A percentile compares a stretch with the other conserved stretches of the same genome.
phyloP scores from a whole-genome alignment of 2,797 vertebrate genomes.

The Lutjanus campechanus region DNA sequence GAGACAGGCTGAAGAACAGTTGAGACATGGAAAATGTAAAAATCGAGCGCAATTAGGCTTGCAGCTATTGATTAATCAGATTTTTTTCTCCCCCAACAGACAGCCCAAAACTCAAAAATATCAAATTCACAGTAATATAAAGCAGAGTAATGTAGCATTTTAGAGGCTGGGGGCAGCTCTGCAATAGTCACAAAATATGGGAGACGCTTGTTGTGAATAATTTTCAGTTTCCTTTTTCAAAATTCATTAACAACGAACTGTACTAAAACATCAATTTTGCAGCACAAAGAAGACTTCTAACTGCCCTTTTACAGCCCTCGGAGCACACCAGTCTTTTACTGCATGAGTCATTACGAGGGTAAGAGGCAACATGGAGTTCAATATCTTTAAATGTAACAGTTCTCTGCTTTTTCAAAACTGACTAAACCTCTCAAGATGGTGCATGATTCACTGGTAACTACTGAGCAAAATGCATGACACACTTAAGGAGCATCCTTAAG shows the following conservation, averaged over 20 bases:
- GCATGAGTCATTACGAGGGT: not conserved
- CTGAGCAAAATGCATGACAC: not conserved
- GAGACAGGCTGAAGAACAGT: not conserved
- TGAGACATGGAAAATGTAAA: not conserved
- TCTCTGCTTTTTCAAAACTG: not conserved
- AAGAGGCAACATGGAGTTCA: not conserved
- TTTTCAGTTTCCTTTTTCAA: not conserved
- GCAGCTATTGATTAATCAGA: not conserved
- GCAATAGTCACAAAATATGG: not conserved
- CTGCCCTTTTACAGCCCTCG: not conserved
- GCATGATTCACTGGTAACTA: not conserved
- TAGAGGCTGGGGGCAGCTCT: not conserved
- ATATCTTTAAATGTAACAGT: not conserved
- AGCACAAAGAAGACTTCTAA: slow-evolving; percentile 6
- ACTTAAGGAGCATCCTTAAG: not conserved
- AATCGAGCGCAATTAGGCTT: not conserved
- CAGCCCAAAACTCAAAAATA: not conserved
- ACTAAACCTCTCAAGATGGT: not conserved
- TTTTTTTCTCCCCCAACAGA: not conserved
- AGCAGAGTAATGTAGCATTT: not conserved
- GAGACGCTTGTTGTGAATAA: not conserved
- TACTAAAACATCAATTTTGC: slow-evolving; percentile 2
- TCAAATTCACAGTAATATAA: not conserved
- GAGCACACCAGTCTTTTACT: not conserved
- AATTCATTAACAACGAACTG: not conserved